Conservation (phyloP, 2,797 vertebrate species). For the Poliocrania exsul region DNA sequence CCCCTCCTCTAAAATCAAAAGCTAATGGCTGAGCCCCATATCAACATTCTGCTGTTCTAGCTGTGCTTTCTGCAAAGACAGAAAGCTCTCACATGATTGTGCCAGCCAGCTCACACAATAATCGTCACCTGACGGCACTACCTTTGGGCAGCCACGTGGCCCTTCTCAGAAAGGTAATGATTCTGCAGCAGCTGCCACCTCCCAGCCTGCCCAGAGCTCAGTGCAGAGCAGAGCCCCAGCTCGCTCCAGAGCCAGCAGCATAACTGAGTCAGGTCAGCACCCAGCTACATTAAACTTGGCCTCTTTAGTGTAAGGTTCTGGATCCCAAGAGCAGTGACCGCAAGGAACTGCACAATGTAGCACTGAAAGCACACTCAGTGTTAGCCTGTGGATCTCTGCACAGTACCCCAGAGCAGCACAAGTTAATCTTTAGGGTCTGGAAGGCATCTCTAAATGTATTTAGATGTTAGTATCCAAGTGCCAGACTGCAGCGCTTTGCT, state of each 20-base stretch:
- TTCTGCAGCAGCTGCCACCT: neutral
- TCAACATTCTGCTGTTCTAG: neutral
- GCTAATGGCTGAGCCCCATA: neutral
- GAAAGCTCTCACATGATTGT: neutral
- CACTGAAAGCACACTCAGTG: neutral
- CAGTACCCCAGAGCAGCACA: neutral
- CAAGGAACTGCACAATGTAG: neutral
- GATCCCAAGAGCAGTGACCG: neutral
- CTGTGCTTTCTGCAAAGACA: neutral
- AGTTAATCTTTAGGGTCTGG: neutral
- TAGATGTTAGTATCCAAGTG: neutral
- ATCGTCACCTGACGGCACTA: rapidly evolving
- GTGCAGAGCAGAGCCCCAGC: neutral
- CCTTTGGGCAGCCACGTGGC: neutral
- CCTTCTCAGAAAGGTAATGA: neutral
- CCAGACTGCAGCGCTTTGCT: neutral
- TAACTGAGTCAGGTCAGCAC: neutral
- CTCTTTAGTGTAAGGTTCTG: rapidly evolving
- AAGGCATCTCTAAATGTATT: neutral
- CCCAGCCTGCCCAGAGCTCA: neutral
- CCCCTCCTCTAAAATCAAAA: neutral
- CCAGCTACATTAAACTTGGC: neutral
- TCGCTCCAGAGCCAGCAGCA: neutral
- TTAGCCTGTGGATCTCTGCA: neutral
- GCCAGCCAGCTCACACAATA: neutral